Evolutionary conservation across 1,140 invertebrate species (phyloP).

Genomic region (Drosophila miranda): DNA sequence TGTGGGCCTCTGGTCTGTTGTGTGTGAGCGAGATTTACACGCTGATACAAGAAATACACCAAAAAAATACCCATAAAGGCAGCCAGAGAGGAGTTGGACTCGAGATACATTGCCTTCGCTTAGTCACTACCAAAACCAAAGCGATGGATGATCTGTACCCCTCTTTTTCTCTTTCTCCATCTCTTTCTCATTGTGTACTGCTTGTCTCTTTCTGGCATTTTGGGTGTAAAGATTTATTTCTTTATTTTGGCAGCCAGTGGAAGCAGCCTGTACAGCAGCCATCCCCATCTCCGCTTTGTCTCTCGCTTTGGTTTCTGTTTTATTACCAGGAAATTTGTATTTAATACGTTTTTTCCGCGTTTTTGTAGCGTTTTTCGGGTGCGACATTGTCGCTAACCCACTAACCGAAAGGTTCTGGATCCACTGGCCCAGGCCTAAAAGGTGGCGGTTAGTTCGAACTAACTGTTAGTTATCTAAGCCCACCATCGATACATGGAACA

Average conservation of each 20-base stretch:
- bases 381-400: conserved; percentile 53
- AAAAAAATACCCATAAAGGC: conserved; percentile 26
- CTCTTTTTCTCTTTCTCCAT: conserved; percentile 14
- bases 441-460: not conserved
- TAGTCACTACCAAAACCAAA: conserved; percentile 49
- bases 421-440: too few species aligned
- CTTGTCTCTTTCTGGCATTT: conserved; percentile 9
- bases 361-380: conserved; percentile 48
- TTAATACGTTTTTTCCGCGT: conserved; percentile 79
- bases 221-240: conserved; percentile 75
- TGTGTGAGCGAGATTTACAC: conserved; percentile 76
- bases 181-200: not conserved
- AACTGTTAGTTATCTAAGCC: conserved; percentile 16
- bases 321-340: conserved; percentile 80
- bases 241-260: conserved; percentile 68
- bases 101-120: conserved; percentile 21
- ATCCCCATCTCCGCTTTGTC: not conserved
- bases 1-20: conserved; percentile 2
- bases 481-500: conserved; percentile 25
- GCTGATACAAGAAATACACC: conserved; percentile 73
- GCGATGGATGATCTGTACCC: not conserved
- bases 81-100: conserved; percentile 1
- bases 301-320: conserved; percentile 41
- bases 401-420: conserved; percentile 23
- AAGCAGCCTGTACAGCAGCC: not conserved